A percentile compares a stretch with the other conserved stretches of the same genome.
Conservation (phyloP, 23 tunicate genomes). For the Styela plicata region DNA sequence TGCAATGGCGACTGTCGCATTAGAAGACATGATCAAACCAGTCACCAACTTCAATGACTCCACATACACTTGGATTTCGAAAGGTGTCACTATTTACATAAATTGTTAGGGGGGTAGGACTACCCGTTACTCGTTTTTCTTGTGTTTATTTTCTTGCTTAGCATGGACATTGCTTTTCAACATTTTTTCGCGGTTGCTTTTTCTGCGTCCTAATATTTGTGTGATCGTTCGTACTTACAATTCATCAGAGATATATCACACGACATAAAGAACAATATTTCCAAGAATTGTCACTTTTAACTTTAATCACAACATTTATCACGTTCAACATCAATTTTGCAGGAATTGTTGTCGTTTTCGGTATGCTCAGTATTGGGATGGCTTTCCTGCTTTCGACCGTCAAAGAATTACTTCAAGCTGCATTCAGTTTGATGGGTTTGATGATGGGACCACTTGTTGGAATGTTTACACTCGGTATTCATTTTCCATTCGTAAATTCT, state of each 20-base stretch:
- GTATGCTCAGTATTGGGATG: conserved; percentile 40
- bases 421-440: conserved; percentile 43
- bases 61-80: conserved; percentile 34
- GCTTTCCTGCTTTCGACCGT: conserved; percentile 41
- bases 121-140: too few species aligned
- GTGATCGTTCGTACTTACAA: too few species aligned
- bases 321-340: conserved; percentile 2
- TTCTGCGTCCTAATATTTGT: too few species aligned
- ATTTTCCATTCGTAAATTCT: conserved; percentile 83
- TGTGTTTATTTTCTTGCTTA: too few species aligned
- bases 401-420: conserved; percentile 58
- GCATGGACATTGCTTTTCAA: too few species aligned
- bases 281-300: background rate
- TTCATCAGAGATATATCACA: background rate
- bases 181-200: too few species aligned
- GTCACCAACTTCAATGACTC: background rate
- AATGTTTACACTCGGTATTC: conserved; percentile 36
- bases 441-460: conserved; percentile 52
- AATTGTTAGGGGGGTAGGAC: too few species aligned
- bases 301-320: background rate
- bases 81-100: conserved; percentile 40
- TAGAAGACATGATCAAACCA: conserved; percentile 57
- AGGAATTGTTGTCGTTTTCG: conserved; percentile 46
- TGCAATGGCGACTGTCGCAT: conserved; percentile 54
- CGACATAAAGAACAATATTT: background rate